Base-by-base conservation (phyloP, 2,113 vertebrate genomes). In the Cyphomyrus discorhynchus region DNA sequence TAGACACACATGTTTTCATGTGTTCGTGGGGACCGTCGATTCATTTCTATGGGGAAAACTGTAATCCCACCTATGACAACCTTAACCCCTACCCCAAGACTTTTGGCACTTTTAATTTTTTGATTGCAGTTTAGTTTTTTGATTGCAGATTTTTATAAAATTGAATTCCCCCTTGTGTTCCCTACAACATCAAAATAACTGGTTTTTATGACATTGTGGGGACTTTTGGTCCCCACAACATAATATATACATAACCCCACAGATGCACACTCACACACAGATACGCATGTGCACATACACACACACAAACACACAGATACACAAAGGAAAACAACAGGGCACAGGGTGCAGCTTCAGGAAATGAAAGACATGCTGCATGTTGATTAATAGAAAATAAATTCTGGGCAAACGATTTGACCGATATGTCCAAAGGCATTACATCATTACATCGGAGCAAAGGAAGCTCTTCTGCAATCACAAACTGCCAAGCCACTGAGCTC, bases 371-470 rank as follows among this genome's bases (percentile, higher is more conserved):
- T 91, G 21, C 91, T 74, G 74, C 90, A 90, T 89, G 90, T 85
- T 93, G 93, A 94, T 93, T 95, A 93, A 94, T 93, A 93, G 92
- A 92, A 89, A 49, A 86, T 92, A 91, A 93, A 93, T 92, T 90
- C 92, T 74, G 87, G 91, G 93, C 92, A 94, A 92, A 93, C 91
- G 91, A 91, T 92, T 92, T 91, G 90, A 93, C 92, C 90, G 91
- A 92, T 91, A 88, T 90, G 91, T 93, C 92, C 90, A 94, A 91
- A 83, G 92, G 89, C 88, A 92, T 94, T 93, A 93, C 93, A 92
- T 91, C 91, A 53, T 53, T 53, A 91, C 90, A 80, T 92, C 90
- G 66, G 89, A 90, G 66, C 49, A 90, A 35, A 87, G 39, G 35
- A 42, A 74, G 83, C 88, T 90, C 74, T 91, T 88, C 91, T 86